Evolutionary conservation across 2,797 vertebrate genomes (phyloP), one percentile per base, ranked within the genome.

Genomic region (Percopsis omiscomaycus): DNA sequence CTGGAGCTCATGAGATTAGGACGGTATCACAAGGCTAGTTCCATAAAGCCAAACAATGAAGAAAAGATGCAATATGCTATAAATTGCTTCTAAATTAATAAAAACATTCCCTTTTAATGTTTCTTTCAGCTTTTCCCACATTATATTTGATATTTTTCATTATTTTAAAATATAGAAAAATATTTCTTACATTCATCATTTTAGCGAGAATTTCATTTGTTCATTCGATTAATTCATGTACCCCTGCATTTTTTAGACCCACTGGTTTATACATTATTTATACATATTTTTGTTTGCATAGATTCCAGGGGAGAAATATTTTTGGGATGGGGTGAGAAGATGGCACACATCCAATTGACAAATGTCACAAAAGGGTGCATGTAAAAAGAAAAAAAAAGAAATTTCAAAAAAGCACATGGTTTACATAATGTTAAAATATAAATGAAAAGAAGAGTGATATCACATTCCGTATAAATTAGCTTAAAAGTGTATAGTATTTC

Each of bases 41-140:
- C 27, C 10, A 22, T 22, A 58, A n/a, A 59, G 14, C 42, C 6
- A 52, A 56, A 69, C 42, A 32, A 44, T 16, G 69, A 72, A 86
- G 69, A 87, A 82, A 79, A 62, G 58, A 89, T 5, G 55, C 37
- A 3, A 71, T 91, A 88, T 92, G 90, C 90, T 89, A 89, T 91
- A 92, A 93, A 90, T 81, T 90, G 81, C 93, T 93, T 93, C 93
- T 93, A 93, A 93, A 93, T 93, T 91, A 94, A 93, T 92, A 92
- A 88, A 92, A 92, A 92, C 90, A 91, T 91, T 93, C 92, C 92
- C 92, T 93, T 93, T 87, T 89, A 90, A 89, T 92, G 90, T 92
- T 90, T 85, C 79, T 83, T 79, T 88, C 89, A 90, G 82, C 64
- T 80, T 86, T 82, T 73, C 50, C 75, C 69, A 64, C 57, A 22